Conservation (phyloP, 2,797 vertebrate species). For the Miichthys miiuy region DNA sequence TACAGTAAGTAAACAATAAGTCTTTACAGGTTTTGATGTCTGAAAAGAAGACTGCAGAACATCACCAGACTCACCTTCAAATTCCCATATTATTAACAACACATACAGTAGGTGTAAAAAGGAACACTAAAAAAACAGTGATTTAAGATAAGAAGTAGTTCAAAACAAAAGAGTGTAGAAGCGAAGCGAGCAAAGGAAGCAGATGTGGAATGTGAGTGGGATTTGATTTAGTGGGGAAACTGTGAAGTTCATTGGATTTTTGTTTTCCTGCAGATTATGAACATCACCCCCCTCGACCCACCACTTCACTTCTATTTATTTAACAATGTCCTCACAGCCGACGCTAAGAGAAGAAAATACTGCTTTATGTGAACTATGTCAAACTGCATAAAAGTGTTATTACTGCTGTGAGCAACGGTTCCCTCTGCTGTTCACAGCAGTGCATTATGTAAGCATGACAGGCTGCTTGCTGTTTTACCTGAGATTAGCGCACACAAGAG, state of each 20-base stretch:
- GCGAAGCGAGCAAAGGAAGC: constrained; percentile 12
- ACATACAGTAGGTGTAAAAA: not conserved
- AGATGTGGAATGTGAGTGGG: constrained; percentile 52
- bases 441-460: constrained; percentile 19
- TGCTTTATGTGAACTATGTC: constrained; percentile 1
- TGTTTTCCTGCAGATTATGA: constrained; percentile 39
- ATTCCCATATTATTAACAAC: not conserved
- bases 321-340: constrained; percentile 11
- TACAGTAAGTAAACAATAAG: too few species aligned
- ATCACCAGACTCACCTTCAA: constrained; percentile 2
- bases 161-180: constrained; percentile 10
- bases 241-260: constrained; percentile 38
- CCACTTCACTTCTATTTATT: constrained; percentile 42
- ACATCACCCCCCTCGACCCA: constrained; percentile 15
- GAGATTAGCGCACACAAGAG: constrained; percentile 64
- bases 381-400: constrained; percentile 15
- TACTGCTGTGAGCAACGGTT: constrained; percentile 48
- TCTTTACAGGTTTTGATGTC: not conserved
- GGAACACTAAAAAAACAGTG: not conserved
- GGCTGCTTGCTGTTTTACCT: constrained; percentile 56
- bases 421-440: constrained; percentile 71
- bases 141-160: constrained; percentile 1
- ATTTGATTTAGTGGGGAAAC: constrained; percentile 19
- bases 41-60: not conserved
- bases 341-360: constrained; percentile 15